phyloP scores from a whole-genome alignment of 2,888 invertebrate genomes.

The Campopleginae sp. region DNA sequence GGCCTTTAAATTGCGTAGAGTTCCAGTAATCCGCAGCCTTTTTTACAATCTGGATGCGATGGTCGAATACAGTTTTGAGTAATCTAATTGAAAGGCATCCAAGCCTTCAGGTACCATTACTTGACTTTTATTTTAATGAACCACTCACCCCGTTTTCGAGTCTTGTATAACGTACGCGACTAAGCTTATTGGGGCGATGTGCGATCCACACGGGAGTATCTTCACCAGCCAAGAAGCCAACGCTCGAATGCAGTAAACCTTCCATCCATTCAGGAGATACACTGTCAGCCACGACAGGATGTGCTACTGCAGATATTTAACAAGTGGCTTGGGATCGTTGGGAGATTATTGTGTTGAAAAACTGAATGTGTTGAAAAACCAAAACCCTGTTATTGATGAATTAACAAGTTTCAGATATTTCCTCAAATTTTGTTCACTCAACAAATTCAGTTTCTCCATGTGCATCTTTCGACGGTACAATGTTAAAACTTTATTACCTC shows the following conservation, averaged over 20 bases:
- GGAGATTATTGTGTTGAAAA: too few relatives aligned
- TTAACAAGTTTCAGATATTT: too few relatives aligned
- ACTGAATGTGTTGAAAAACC: too few relatives aligned
- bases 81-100: not conserved
- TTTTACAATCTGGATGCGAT: not conserved
- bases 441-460: too few relatives aligned
- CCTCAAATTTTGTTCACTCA: too few relatives aligned
- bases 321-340: not conserved
- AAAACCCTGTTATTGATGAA: too few relatives aligned
- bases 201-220: slow-evolving; percentile 20
- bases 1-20: not conserved
- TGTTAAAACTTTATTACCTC: not conserved
- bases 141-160: slow-evolving; percentile 7
- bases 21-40: slow-evolving; percentile 14
- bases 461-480: not conserved
- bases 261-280: not conserved
- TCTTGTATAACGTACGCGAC: not conserved
- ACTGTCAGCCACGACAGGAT: not conserved
- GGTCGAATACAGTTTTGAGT: not conserved
- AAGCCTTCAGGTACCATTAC: not conserved
- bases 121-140: not conserved
- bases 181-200: not conserved
- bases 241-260: not conserved
- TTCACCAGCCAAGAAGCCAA: slow-evolving; percentile 11
- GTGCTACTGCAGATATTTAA: not conserved